These are phyloP conservation scores for Brachylomia viminalis DNA, from an alignment of 2,888 invertebrate genomes.

Conservation along the genomic window DNA sequence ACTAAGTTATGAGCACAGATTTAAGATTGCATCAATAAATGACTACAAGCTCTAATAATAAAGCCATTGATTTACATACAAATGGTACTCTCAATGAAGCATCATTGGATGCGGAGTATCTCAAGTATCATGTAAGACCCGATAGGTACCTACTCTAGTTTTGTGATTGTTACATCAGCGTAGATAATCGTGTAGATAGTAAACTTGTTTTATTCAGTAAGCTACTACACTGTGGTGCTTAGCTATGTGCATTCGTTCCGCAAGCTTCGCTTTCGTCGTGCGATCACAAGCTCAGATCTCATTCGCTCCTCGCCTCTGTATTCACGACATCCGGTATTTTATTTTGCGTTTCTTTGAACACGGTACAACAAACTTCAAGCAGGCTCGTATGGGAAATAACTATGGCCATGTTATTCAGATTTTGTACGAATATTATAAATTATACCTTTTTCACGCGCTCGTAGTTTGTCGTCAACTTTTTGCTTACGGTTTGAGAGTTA, in stretches of 20 bases:
- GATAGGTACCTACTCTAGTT: constrained; percentile 45
- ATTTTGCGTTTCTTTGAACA: constrained; percentile 75
- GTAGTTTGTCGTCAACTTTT: constrained; percentile 31
- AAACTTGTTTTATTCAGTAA: constrained; percentile 68
- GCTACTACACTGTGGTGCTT: constrained; percentile 67
- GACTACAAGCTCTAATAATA: constrained; percentile 26
- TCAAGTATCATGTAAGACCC: constrained; percentile 6
- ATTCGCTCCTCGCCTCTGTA: constrained; percentile 75
- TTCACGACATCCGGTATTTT: constrained; percentile 85
- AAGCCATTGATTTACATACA: constrained; percentile 21
- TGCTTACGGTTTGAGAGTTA: constrained; percentile 26
- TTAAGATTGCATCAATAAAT: constrained; percentile 36
- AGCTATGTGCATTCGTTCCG: constrained; percentile 79
- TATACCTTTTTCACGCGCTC: constrained; percentile 39
- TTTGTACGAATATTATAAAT: constrained; percentile 46
- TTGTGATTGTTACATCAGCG: constrained; percentile 55
- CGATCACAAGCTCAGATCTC: constrained; percentile 79
- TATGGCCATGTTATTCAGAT: constrained; percentile 61
- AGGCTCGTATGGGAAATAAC: constrained; percentile 67
- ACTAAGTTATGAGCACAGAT: constrained; percentile 25
- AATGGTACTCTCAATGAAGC: constrained; percentile 31
- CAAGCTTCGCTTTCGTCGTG: constrained; percentile 78
- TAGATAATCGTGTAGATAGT: constrained; percentile 53
- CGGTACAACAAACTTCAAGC: constrained; percentile 71
- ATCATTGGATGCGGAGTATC: constrained; percentile 20